These are phyloP conservation scores for Silurus asotus DNA, from an alignment of 2,113 vertebrate genomes.

Conservation along the genomic window DNA sequence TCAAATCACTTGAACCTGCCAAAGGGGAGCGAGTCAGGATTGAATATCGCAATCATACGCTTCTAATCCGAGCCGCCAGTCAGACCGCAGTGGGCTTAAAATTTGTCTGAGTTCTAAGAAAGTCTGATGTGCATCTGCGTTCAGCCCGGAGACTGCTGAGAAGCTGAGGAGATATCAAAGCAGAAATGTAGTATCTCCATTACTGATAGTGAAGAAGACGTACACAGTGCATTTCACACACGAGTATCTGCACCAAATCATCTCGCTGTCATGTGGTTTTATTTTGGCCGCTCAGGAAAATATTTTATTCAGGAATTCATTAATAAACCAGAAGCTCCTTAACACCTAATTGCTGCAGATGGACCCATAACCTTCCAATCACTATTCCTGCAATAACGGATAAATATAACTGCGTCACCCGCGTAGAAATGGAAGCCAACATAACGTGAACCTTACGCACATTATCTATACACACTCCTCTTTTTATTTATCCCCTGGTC, in stretches of 20 bases:
- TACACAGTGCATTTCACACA: not conserved
- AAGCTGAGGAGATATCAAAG: conserved; percentile 2
- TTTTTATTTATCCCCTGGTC: no score
- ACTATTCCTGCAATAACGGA: not conserved
- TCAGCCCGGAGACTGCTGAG: not conserved
- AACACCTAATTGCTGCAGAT: not conserved
- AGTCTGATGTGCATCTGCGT: not conserved
- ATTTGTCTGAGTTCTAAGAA: not conserved
- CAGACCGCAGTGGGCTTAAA: conserved; percentile 10
- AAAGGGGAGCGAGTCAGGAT: conserved; percentile 11
- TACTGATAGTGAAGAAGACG: not conserved
- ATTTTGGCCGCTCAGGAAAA: not conserved
- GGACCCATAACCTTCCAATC: not conserved
- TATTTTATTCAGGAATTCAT: not conserved
- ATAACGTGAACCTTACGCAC: not conserved
- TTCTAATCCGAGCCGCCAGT: conserved; percentile 22
- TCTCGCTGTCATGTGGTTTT: not conserved
- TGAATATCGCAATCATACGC: conserved; percentile 36
- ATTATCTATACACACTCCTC: not conserved
- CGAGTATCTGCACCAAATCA: not conserved
- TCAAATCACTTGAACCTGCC: conserved; percentile 37
- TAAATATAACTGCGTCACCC: not conserved
- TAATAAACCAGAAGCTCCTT: not conserved
- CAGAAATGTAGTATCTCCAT: not conserved
- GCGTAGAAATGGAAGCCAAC: not conserved